These are phyloP conservation scores for Stegastes partitus DNA, from an alignment of 2,113 vertebrate species.

Conservation along the genomic window DNA sequence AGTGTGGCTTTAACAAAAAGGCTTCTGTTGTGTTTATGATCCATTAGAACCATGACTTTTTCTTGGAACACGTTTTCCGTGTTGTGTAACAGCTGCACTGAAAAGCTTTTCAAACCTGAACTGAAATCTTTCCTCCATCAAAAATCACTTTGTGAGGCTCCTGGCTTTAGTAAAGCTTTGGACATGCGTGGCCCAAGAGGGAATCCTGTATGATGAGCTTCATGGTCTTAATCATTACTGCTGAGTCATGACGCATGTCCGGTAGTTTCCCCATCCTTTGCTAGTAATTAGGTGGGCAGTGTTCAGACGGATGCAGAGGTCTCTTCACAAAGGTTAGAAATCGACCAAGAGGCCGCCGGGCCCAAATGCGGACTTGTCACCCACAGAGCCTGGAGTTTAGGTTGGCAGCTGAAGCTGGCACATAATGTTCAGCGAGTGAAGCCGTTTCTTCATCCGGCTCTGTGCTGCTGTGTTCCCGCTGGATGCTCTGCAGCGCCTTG, in stretches of 20 bases:
- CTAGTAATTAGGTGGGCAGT: not conserved
- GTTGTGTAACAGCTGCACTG: not conserved
- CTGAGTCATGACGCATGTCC: not conserved
- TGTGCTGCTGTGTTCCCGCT: not conserved
- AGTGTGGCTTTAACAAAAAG: too few species aligned
- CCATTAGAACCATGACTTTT: not conserved
- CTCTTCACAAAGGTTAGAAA: constrained; percentile 42
- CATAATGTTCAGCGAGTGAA: constrained; percentile 32
- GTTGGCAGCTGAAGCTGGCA: constrained; percentile 44
- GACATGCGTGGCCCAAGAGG: not conserved
- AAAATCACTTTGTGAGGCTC: not conserved
- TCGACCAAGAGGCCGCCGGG: constrained; percentile 23
- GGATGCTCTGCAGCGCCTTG: not conserved
- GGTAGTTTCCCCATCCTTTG: not conserved
- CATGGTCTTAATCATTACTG: not conserved
- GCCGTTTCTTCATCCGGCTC: constrained; percentile 18
- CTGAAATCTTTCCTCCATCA: not conserved
- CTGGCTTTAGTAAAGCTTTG: not conserved
- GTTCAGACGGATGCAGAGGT: constrained; percentile 31
- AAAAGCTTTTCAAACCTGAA: not conserved
- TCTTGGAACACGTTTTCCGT: not conserved
- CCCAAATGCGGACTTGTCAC: constrained; percentile 41
- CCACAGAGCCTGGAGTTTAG: constrained; percentile 62
- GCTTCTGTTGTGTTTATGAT: too few species aligned
- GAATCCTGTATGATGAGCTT: too few species aligned